Conservation (phyloP, 1,140 invertebrate species). For the Mercenaria mercenaria region DNA sequence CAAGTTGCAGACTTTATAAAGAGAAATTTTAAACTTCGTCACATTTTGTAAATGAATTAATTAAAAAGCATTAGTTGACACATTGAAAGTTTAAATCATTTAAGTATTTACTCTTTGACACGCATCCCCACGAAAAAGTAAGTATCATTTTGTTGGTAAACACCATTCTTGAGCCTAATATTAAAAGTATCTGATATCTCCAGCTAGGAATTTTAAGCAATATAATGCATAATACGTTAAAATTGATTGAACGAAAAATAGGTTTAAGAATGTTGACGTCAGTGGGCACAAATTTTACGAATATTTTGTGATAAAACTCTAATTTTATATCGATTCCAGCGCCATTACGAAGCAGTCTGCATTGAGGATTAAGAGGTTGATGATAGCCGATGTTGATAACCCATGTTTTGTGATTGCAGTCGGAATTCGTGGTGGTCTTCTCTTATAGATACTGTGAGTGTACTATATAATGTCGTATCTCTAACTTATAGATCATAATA, state of each 20-base stretch:
- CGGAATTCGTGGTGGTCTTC: conserved; percentile 5
- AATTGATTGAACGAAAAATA: background rate
- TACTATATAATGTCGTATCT: background rate
- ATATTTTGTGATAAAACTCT: conserved; percentile 5
- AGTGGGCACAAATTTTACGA: background rate
- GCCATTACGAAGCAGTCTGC: no score
- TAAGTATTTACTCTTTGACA: conserved; percentile 13
- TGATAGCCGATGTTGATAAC: background rate
- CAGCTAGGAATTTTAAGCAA: background rate
- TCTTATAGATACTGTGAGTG: background rate
- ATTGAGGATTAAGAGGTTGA: background rate
- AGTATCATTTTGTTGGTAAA: background rate
- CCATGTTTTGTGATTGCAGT: background rate
- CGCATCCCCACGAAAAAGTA: background rate
- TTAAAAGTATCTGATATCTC: background rate
- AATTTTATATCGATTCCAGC: background rate
- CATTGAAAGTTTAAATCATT: conserved; percentile 3
- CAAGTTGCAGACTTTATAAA: conserved; percentile 1
- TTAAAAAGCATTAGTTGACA: conserved; percentile 5
- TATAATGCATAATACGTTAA: background rate
- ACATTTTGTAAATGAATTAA: conserved; percentile 12
- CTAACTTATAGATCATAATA: no score
- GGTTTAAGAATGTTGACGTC: conserved; percentile 24
- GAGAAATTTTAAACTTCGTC: conserved; percentile 2
- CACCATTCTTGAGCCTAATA: background rate